phyloP scores from a whole-genome alignment of 1,140 invertebrate species.

The Drosophila tropicalis region DNA sequence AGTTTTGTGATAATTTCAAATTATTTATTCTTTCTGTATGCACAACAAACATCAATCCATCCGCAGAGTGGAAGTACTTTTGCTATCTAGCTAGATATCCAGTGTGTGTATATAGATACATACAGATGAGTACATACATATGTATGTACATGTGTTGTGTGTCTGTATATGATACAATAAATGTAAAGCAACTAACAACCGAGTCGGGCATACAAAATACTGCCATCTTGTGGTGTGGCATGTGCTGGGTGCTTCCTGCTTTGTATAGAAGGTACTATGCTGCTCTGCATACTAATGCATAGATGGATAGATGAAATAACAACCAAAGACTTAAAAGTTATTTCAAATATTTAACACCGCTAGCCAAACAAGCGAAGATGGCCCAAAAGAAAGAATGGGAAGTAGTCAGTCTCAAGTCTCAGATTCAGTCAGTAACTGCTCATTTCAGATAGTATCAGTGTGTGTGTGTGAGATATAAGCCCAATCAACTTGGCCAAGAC shows the following conservation, averaged over 20 bases:
- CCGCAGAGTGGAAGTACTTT: constrained; percentile 4
- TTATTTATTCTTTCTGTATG: constrained; percentile 12
- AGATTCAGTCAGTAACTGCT: constrained; percentile 8
- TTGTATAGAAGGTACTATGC: constrained; percentile 28
- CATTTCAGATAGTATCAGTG: background rate
- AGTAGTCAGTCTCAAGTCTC: constrained; percentile 27
- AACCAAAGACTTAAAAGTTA: constrained; percentile 32
- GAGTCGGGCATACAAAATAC: constrained; percentile 67
- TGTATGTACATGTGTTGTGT: background rate
- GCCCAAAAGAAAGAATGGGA: constrained; percentile 25
- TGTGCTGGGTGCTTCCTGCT: constrained; percentile 69
- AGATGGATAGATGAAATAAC: constrained; percentile 22
- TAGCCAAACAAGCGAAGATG: constrained; percentile 10
- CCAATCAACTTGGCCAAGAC: constrained; percentile 37
- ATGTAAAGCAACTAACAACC: constrained; percentile 41
- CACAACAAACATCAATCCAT: constrained; percentile 7
- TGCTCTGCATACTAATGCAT: constrained; percentile 71
- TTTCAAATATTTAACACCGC: constrained; percentile 70
- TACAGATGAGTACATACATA: background rate
- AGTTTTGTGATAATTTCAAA: constrained; percentile 10
- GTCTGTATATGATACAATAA: constrained; percentile 55
- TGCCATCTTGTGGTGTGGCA: constrained; percentile 46
- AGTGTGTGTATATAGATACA: background rate
- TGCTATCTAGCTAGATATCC: constrained; percentile 2
- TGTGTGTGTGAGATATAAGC: constrained; percentile 35